These are phyloP conservation scores for Neolamprologus cancellatus DNA, from an alignment of 2,113 vertebrate genomes.

Conservation along the genomic window DNA sequence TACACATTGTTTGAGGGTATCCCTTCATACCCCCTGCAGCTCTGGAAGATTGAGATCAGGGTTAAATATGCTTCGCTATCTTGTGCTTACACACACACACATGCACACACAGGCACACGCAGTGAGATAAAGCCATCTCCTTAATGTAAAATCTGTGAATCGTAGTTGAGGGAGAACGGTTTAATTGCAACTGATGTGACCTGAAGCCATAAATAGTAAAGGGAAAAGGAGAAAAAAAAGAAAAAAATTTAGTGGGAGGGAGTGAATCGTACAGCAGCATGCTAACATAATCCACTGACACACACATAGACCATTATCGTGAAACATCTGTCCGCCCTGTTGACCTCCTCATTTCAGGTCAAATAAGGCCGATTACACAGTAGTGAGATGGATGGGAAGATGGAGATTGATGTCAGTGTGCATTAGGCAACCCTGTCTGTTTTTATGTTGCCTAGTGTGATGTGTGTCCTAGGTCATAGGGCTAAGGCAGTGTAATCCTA, in stretches of 20 bases:
- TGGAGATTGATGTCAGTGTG: slow-evolving; percentile 12
- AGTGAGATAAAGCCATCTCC: slow-evolving; percentile 18
- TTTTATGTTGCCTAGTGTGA: not conserved
- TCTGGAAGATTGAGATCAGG: slow-evolving; percentile 13
- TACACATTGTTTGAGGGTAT: not conserved
- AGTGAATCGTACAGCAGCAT: not conserved
- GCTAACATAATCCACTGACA: slow-evolving; percentile 18
- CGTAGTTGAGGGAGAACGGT: slow-evolving; percentile 15
- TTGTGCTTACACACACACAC: not conserved
- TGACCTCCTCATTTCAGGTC: slow-evolving; percentile 39
- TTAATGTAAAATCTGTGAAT: slow-evolving; percentile 54
- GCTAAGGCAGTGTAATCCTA: not conserved
- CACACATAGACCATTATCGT: slow-evolving; percentile 34
- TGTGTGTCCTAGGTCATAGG: not conserved
- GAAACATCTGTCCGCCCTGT: slow-evolving; percentile 53
- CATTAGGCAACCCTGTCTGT: not conserved
- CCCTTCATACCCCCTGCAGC: not conserved
- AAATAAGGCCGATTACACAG: slow-evolving; percentile 43
- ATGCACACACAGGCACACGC: not conserved
- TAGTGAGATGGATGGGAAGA: slow-evolving; percentile 32
- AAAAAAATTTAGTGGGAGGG: not conserved
- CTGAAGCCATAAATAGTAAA: not conserved
- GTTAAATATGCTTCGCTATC: slow-evolving; percentile 11
- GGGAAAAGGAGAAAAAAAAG: not conserved
- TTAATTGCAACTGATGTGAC: slow-evolving; percentile 46